These are phyloP conservation scores for Microtus richardsoni DNA, from an alignment of 2,113 vertebrate genomes.

Conservation along the genomic window DNA sequence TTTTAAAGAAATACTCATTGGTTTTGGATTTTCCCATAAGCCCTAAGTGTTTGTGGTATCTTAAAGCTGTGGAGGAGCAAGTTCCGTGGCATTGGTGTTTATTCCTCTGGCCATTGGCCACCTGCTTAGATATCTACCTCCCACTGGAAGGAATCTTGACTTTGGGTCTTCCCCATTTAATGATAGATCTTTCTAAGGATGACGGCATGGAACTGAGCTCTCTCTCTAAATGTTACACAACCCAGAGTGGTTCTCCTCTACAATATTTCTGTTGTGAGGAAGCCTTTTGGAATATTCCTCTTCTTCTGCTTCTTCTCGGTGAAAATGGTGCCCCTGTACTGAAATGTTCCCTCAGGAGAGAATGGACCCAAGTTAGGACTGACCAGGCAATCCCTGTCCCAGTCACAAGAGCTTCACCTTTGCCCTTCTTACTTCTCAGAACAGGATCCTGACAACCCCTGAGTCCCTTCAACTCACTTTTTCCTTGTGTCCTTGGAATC, in stretches of 20 bases:
- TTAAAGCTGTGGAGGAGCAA: background rate
- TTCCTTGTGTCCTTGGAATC: background rate
- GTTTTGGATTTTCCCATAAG: background rate
- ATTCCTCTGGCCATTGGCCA: background rate
- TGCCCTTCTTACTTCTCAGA: background rate
- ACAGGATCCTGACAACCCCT: background rate
- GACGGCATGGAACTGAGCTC: background rate
- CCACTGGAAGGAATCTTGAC: background rate
- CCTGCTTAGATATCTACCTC: background rate
- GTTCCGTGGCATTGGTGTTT: background rate
- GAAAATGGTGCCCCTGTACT: background rate
- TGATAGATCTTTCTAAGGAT: background rate
- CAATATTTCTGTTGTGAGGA: background rate
- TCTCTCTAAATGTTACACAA: background rate
- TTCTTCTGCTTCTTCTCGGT: background rate
- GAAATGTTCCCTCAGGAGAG: background rate
- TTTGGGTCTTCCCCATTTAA: background rate
- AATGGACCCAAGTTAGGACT: background rate
- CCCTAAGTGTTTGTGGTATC: background rate
- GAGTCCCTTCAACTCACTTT: background rate
- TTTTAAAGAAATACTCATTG: background rate
- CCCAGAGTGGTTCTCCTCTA: background rate
- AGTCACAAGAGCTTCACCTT: background rate
- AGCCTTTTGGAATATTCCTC: background rate
- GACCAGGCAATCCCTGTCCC: background rate